Base-by-base conservation (phyloP, 1,140 invertebrate species). In the Sitodiplosis mosellana region DNA sequence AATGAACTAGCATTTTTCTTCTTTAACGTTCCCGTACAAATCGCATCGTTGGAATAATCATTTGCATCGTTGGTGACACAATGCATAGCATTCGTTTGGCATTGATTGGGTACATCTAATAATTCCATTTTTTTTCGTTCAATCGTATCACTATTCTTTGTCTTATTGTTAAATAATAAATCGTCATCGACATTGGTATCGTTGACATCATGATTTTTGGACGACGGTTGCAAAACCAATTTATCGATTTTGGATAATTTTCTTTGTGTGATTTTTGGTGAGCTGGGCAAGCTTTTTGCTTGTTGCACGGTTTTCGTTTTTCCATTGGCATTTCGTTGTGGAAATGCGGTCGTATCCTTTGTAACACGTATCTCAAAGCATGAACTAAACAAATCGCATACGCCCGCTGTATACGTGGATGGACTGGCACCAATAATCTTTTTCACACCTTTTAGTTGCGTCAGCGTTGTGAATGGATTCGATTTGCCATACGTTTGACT, bases 401-500 rank as follows among this genome's bases (percentile, higher is more conserved):
- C 67, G 21, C 66, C 65, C 0, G 64, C 60, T n/a, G 60, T 58
- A 49, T 65, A 67, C 10, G 64, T 60, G 46, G 60, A 61, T 21
- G 65, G 61, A 55, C 66, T 61, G 36, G 70, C 72, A 48, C 81
- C 81, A 8, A 85, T 68, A 44, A 85, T 81, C 59, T 86, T 86
- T 59, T 80, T 83, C 20, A 84, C 81, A 46, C 81, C 81, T 6
- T 75, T 66, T 50, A 77, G 71, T 49, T 76, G 73, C 6, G 69
- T 72, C 11, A 83, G 61, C 2, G 76, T 70, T 41, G 80, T 75
- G 59, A 85, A 83, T 14, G 81, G 81, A 65, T 85, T 83, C 10
- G 60, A 57, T 47, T 66, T 64, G 8, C 56, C 61, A 27, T 27
- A 27, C 22, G 63, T 61, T 51, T 63, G 63, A 50, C 60, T 64